These are phyloP conservation scores for Tenthredo amoena DNA, from an alignment of 2,888 invertebrate species.

Conservation along the genomic window DNA sequence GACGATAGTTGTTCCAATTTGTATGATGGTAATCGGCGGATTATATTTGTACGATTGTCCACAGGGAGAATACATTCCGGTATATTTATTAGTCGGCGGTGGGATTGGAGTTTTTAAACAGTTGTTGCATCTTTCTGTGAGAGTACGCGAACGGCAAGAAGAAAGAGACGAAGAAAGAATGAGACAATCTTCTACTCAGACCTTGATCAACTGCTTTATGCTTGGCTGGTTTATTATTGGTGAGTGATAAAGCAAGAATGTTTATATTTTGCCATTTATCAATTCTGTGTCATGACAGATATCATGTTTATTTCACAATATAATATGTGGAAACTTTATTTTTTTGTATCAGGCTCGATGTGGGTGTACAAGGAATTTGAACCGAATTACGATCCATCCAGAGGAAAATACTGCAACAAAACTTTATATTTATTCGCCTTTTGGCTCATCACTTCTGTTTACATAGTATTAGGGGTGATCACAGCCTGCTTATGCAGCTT, in stretches of 20 bases:
- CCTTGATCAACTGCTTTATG: conserved; percentile 83
- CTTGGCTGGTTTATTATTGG: conserved; percentile 86
- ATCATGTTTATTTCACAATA: neutral
- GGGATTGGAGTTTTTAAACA: conserved; percentile 84
- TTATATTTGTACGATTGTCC: conserved; percentile 84
- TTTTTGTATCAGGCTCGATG: conserved; percentile 81
- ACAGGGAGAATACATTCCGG: conserved; percentile 84
- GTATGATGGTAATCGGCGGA: conserved; percentile 85
- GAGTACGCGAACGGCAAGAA: conserved; percentile 80
- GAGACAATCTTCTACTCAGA: conserved; percentile 80
- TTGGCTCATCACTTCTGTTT: conserved; percentile 84
- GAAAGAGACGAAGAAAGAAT: conserved; percentile 80
- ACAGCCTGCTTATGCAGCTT: conserved; percentile 81
- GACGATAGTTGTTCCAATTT: conserved; percentile 83
- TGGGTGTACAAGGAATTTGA: conserved; percentile 85
- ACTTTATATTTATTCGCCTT: conserved; percentile 86
- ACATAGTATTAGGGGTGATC: conserved; percentile 80
- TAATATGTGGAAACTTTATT: conserved; percentile 3
- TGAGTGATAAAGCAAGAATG: conserved; percentile 68
- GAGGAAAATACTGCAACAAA: conserved; percentile 82
- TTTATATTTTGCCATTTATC: neutral
- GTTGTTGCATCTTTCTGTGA: conserved; percentile 80
- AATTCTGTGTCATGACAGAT: neutral
- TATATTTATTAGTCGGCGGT: conserved; percentile 85
- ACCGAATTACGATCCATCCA: conserved; percentile 80